Evolutionary conservation across 2,888 invertebrate genomes (phyloP).

Genomic region (Sericinus montela): DNA sequence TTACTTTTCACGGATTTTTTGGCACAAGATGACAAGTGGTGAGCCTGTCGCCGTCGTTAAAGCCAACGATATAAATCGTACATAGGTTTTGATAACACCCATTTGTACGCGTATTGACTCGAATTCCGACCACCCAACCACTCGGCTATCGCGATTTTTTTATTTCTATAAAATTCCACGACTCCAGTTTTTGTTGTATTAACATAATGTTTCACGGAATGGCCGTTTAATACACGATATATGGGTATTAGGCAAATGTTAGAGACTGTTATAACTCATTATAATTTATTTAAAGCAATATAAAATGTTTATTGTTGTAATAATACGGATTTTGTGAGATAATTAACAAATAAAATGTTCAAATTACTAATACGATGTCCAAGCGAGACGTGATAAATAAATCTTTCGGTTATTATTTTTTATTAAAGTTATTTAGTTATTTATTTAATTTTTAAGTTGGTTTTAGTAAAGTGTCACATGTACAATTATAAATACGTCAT

Average conservation of each 20-base stretch:
- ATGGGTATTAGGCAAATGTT: background rate
- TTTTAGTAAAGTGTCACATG: too few species aligned
- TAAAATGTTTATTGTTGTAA: conserved; percentile 22
- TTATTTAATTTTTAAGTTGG: too few species aligned
- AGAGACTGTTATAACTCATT: background rate
- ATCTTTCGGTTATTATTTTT: background rate
- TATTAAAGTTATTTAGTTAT: too few species aligned
- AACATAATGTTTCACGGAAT: background rate
- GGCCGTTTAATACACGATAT: conserved; percentile 1
- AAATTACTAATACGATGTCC: conserved; percentile 4
- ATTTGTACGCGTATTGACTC: too few species aligned
- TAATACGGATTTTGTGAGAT: conserved; percentile 22
- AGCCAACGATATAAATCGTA: too few species aligned
- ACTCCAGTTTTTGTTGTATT: background rate
- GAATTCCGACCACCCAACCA: too few species aligned
- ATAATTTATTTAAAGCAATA: conserved; percentile 11
- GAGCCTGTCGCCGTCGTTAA: too few species aligned
- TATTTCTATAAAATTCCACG: background rate
- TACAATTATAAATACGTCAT: too few species aligned
- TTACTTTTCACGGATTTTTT: too few species aligned
- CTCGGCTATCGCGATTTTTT: background rate
- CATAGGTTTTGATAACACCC: too few species aligned
- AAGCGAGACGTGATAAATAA: conserved; percentile 1
- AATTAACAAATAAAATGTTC: conserved; percentile 22
- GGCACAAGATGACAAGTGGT: too few species aligned